Evolutionary conservation across 2,888 invertebrate genomes (phyloP).

Genomic region (Thera britannica): DNA sequence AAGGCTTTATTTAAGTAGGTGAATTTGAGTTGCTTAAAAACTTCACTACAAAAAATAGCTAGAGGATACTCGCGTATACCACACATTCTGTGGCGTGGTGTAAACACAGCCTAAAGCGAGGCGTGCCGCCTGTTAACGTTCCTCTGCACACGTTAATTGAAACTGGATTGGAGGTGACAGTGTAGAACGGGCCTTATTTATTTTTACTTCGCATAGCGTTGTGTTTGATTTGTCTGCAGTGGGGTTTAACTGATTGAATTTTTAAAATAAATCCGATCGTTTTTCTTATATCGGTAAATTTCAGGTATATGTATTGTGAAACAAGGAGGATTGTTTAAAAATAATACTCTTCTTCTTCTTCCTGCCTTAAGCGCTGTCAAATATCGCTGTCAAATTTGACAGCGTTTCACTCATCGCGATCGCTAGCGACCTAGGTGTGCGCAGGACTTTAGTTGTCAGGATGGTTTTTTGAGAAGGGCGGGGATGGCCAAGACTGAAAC

Average conservation of each 20-base stretch:
- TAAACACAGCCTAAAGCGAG: slow-evolving; percentile 54
- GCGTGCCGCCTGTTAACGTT: slow-evolving; percentile 74
- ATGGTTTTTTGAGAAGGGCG: too few species aligned
- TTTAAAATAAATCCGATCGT: slow-evolving; percentile 4
- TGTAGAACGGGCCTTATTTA: slow-evolving; percentile 75
- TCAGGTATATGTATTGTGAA: too few species aligned
- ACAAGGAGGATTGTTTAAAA: too few species aligned
- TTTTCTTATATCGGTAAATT: neutral
- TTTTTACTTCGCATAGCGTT: slow-evolving; percentile 54
- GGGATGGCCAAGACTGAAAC: too few species aligned
- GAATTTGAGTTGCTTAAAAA: too few species aligned
- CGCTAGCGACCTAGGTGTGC: too few species aligned
- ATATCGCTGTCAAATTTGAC: too few species aligned
- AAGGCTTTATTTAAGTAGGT: too few species aligned
- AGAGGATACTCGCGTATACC: neutral
- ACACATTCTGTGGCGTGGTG: slow-evolving; percentile 38
- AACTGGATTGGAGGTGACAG: slow-evolving; percentile 83
- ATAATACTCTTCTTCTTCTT: too few species aligned
- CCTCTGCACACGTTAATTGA: slow-evolving; percentile 82
- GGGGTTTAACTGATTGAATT: slow-evolving; percentile 29
- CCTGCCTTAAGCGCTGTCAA: too few species aligned
- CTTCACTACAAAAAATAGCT: neutral
- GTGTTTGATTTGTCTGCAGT: slow-evolving; percentile 39
- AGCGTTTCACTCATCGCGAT: too few species aligned
- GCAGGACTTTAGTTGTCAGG: too few species aligned